Evolutionary conservation across 2,113 vertebrate genomes (phyloP).

Genomic region (Lanius ludovicianus): DNA sequence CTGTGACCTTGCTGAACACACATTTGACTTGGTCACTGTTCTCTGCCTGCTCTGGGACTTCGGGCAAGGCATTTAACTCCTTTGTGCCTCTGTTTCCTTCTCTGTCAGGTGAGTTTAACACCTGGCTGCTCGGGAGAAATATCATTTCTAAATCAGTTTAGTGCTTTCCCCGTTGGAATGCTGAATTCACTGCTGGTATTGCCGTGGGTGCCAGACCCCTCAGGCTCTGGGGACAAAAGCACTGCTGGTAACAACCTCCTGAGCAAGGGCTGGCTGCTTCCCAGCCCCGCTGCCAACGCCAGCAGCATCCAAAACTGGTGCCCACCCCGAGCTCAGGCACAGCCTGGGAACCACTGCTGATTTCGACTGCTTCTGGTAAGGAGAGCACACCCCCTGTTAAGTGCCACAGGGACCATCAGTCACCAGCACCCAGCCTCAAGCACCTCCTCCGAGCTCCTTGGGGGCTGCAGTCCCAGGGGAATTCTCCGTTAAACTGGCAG

Average conservation of each 20-base stretch:
- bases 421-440: too few species aligned
- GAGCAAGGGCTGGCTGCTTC: not conserved
- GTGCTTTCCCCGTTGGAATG: not conserved
- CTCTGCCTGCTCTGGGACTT: not conserved
- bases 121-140: not conserved
- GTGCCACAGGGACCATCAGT: too few species aligned
- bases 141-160: not conserved
- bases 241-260: not conserved
- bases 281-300: not conserved
- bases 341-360: not conserved
- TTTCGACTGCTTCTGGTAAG: not conserved
- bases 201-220: not conserved
- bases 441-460: too few species aligned
- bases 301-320: not conserved
- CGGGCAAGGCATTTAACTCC: not conserved
- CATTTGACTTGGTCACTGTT: not conserved
- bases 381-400: too few species aligned
- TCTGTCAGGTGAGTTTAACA: not conserved
- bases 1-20: not conserved
- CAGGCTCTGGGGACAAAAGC: not conserved
- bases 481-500: too few species aligned
- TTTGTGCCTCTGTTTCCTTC: not conserved
- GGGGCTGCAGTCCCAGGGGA: too few species aligned
- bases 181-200: not conserved
- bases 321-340: not conserved